phyloP scores from a whole-genome alignment of 2,888 invertebrate species.

The Hydrotaea diabolus region DNA sequence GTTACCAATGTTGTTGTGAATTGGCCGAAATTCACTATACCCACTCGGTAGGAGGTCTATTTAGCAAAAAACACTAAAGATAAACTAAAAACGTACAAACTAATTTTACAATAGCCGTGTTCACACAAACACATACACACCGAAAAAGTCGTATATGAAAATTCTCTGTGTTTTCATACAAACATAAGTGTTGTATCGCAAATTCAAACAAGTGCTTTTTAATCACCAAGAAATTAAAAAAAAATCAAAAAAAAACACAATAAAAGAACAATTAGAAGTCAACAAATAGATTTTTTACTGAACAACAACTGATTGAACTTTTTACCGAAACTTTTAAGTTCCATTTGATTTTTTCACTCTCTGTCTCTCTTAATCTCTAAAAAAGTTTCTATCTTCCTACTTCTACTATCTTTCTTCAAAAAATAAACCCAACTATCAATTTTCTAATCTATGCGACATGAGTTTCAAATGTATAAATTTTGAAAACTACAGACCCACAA shows the following conservation, averaged over 20 bases:
- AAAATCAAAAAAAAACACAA: not conserved
- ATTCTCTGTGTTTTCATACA: slow-evolving; percentile 63
- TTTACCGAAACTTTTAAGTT: slow-evolving; percentile 55
- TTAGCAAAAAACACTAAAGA: slow-evolving; percentile 11
- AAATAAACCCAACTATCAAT: not conserved
- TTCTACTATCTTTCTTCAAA: slow-evolving; percentile 15
- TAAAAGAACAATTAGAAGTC: not conserved
- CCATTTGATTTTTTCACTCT: slow-evolving; percentile 41
- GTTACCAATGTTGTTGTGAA: slow-evolving; percentile 82
- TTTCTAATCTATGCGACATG: slow-evolving; percentile 6
- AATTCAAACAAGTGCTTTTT: slow-evolving; percentile 50
- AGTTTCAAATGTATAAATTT: not conserved
- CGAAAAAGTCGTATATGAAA: slow-evolving; percentile 60
- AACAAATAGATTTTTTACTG: slow-evolving; percentile 62
- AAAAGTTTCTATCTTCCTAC: slow-evolving; percentile 30
- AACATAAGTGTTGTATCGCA: slow-evolving; percentile 27
- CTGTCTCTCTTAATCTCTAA: slow-evolving; percentile 32
- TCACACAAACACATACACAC: slow-evolving; percentile 55
- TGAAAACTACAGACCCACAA: not conserved
- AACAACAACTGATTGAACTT: slow-evolving; percentile 60
- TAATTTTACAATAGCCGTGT: slow-evolving; percentile 39
- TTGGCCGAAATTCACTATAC: slow-evolving; percentile 81
- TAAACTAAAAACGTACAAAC: slow-evolving; percentile 12
- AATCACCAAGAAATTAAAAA: slow-evolving; percentile 26
- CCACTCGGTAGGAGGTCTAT: slow-evolving; percentile 81